phyloP scores from a whole-genome alignment of 2,888 invertebrate species.

The Eristalinus sepulchralis region DNA sequence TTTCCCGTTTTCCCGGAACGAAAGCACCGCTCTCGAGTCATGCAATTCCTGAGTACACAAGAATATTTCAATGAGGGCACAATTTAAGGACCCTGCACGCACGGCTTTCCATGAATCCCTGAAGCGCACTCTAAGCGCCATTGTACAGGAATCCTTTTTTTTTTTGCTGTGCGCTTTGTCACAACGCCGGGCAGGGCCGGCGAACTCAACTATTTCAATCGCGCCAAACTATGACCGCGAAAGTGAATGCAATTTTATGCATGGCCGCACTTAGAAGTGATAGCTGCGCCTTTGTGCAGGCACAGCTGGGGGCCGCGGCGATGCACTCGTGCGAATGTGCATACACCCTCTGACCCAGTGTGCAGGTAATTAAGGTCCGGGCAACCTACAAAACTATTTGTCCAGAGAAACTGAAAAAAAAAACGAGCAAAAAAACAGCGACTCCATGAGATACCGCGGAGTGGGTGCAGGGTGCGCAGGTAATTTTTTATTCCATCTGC shows the following conservation, averaged over 20 bases:
- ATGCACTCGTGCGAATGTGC: not conserved
- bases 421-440: not conserved
- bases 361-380: slow-evolving; percentile 31
- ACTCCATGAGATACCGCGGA: not conserved
- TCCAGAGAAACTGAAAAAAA: not conserved
- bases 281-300: not conserved
- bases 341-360: slow-evolving; percentile 1
- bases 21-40: not conserved
- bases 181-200: not conserved
- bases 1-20: not conserved
- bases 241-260: slow-evolving; percentile 27
- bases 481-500: slow-evolving; percentile 39
- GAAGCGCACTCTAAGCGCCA: not conserved
- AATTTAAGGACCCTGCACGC: not conserved
- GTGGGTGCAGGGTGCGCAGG: not conserved
- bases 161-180: not conserved
- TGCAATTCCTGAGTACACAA: not conserved
- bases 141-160: not conserved
- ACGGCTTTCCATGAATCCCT: not conserved
- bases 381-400: slow-evolving; percentile 1
- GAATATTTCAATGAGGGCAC: not conserved
- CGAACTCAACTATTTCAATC: not conserved
- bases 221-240: slow-evolving; percentile 1
- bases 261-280: slow-evolving; percentile 11
- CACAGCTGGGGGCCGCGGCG: not conserved